Evolutionary conservation across 1,140 invertebrate species (phyloP), one percentile per base, ranked within the genome.

Genomic region (Eupeodes corollae): DNA sequence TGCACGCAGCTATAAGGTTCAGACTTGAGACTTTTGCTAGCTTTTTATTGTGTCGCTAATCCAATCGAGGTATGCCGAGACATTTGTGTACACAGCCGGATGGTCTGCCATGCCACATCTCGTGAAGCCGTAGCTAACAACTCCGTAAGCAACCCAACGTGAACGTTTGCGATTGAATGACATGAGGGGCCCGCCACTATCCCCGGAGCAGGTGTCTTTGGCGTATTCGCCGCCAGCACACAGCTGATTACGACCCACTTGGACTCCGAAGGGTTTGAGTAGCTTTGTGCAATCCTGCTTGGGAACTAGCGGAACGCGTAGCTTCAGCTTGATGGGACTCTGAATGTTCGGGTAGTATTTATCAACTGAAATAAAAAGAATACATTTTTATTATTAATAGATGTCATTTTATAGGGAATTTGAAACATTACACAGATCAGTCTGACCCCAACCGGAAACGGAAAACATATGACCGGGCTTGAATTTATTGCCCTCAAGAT

Each of bases 371-470:
- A 37, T 12, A 14, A 45, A 35, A 45, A 46, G 35, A 15, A 37
- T 46, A 46, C 3, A 14, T 46, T 31, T 16, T 44, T 13, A 5
- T 5, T 3, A 18, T 42, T 5, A 42, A 21, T 6, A 42, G 15
- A n/a, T 5, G 40, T n/a, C 15, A 37, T 37, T 3, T 14, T 37
- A n/a, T 9, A n/a, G 35, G 2, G 39, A 41, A 41, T 18, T 41
- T 14, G 16, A 41, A 16, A 19, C 13, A 18, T 61, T 37, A 67
- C 63, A 67, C 16, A 67, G 51, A 68, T 86, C 82, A 10, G 83
- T 85, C 63, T 77, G 79, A 9, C 88, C 88, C 88, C 88, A 91
- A 12, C 88, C 88, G 9, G 85, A 85, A 0, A 86, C 83, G 43
- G 77, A 78, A 30, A 88, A 73, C 46, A 70, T 76, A 39, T 70